Percentiles rank a stretch among this genome's conserved stretches.
Conservation (phyloP, 64 coral and sea anemone genomes). For the Actinia tenebrosa region DNA sequence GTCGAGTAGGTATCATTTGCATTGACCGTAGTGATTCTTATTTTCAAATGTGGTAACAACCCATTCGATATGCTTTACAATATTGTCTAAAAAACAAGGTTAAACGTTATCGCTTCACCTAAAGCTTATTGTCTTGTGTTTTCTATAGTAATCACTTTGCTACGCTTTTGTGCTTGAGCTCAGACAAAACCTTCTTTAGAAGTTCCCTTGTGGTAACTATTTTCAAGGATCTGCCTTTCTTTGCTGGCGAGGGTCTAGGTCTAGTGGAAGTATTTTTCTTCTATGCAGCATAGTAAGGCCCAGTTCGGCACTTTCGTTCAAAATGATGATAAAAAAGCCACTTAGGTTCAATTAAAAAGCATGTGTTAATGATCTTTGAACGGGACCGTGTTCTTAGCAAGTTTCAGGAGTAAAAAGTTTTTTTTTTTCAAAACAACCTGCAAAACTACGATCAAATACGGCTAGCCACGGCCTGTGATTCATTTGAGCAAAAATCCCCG, state of each 20-base stretch:
- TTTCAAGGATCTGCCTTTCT: not conserved
- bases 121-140: not conserved
- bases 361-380: constrained; percentile 81
- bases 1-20: not conserved
- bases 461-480: constrained; percentile 5
- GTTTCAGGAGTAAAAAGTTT: constrained; percentile 19
- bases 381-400: not conserved
- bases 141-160: constrained; percentile 2
- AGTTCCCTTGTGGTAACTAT: not conserved
- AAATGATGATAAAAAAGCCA: constrained; percentile 27
- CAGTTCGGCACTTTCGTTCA: not conserved
- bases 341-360: constrained; percentile 94
- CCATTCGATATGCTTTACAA: not conserved
- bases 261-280: not conserved
- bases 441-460: not conserved
- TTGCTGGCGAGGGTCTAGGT: not conserved
- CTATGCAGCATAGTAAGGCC: not conserved
- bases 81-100: not conserved
- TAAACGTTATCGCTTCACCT: not conserved
- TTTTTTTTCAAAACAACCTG: constrained; percentile 8
- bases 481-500: not conserved
- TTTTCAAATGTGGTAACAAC: not conserved
- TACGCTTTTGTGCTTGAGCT: not conserved
- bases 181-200: constrained; percentile 1
- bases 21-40: not conserved